Percentiles rank a stretch among this genome's conserved stretches.
These are phyloP conservation scores for Ichneumoninae sp. DNA, from an alignment of 2,888 invertebrate genomes.

Conservation along the genomic window DNA sequence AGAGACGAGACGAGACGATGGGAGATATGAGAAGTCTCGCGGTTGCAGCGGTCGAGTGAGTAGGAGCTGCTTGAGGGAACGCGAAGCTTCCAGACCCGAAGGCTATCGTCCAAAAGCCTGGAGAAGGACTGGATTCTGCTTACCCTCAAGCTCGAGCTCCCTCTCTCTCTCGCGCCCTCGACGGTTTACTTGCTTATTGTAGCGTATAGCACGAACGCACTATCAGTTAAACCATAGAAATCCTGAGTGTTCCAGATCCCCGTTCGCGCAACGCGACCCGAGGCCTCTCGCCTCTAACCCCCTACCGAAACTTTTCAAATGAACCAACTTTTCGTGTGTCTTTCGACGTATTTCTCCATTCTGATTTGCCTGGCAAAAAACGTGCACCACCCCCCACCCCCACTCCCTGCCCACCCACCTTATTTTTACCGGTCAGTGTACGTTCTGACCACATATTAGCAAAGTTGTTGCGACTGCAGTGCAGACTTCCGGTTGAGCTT, in stretches of 20 bases:
- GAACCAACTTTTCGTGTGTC: conserved; percentile 84
- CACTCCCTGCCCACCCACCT: neutral
- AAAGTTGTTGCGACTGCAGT: conserved; percentile 79
- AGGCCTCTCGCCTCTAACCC: conserved; percentile 40
- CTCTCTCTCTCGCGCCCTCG: conserved; percentile 46
- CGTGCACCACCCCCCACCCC: conserved; percentile 15
- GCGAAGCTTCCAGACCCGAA: conserved; percentile 62
- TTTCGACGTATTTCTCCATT: conserved; percentile 74
- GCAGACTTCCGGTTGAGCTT: conserved; percentile 62
- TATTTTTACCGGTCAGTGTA: conserved; percentile 66
- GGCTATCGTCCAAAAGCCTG: conserved; percentile 42
- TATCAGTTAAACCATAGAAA: conserved; percentile 59
- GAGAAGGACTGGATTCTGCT: conserved; percentile 10
- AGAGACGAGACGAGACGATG: conserved; percentile 60
- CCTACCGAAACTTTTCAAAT: conserved; percentile 80
- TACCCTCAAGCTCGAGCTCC: conserved; percentile 54
- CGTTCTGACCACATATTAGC: conserved; percentile 80
- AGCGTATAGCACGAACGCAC: conserved; percentile 48
- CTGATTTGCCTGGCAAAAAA: conserved; percentile 52
- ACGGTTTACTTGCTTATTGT: conserved; percentile 56
- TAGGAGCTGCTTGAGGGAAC: conserved; percentile 64
- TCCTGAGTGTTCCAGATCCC: conserved; percentile 41
- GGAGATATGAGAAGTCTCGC: conserved; percentile 59
- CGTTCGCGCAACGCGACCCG: conserved; percentile 14
- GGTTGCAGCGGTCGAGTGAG: conserved; percentile 60